Base-by-base conservation (phyloP, 2,113 vertebrate genomes). In the Syrmaticus mikado region DNA sequence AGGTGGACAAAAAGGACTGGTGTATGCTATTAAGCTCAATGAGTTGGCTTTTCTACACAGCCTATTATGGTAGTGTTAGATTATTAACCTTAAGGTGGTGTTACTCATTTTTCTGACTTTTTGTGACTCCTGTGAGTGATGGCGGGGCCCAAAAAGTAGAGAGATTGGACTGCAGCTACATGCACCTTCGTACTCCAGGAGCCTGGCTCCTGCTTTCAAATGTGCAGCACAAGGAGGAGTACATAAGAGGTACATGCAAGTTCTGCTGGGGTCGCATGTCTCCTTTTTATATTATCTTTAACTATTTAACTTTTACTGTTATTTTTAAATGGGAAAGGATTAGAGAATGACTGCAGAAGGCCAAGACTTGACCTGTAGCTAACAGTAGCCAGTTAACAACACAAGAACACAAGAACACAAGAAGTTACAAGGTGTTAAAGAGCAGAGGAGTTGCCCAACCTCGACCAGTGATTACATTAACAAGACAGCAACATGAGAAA, bases 241-340 rank as follows among this genome's bases (percentile, higher is more conserved):
- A 24, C 17, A 28, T 0, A 0, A 27, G 55, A 75, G 11, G 8
- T n/a, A 4, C 3, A 8, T 43, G 19, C n/a, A 79, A 20, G 21
- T 6, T 52, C 11, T 57, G 11, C 1, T 79, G 62, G 8, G 45
- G 13, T 50, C 27, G 24, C 0, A 1, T 4, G 45, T 24, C n/a
- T 89, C 17, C 20, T 71, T 89, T 24, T 90, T 18, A 18, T 61
- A 36, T 28, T 61, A 53, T 28, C 52, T 30, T 15, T 53, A 28
- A 53, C 27, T 15, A 15, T 28, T 53, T 14, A 53, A 15, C 27
- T 28, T 53, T 53, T 30, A 53, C 5, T 27, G 70, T 74, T 46
- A 53, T 48, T n/a, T 66, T 6, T 61, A 34, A 75, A 28, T 86
- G 17, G 9, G 11, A 6, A 79, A 60, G 5, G 2, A 6, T 40